A percentile compares a stretch with the other conserved stretches of the same genome.
phyloP scores from a whole-genome alignment of 2,888 invertebrate species.

The Cotesia congregata region DNA sequence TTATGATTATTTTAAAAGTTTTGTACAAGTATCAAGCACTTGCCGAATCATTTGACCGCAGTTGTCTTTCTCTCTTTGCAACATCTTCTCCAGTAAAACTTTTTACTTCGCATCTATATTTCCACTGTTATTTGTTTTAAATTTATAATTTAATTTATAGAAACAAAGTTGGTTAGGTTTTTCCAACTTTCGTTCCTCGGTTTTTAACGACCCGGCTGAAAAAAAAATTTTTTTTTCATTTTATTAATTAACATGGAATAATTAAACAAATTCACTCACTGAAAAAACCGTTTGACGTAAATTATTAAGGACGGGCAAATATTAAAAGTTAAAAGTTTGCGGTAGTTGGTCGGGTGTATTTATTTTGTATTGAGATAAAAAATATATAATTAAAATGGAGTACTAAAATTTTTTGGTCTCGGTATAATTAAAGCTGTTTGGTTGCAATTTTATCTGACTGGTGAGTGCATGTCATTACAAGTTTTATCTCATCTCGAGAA shows the following conservation, averaged over 20 bases:
- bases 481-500: background rate
- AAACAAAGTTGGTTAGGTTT: background rate
- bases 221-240: background rate
- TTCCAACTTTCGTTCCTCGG: background rate
- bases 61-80: conserved; percentile 9
- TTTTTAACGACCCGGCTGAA: background rate
- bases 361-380: background rate
- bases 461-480: background rate
- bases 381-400: conserved; percentile 3
- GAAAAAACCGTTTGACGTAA: too few relatives aligned
- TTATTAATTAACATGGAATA: background rate
- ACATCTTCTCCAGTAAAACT: background rate
- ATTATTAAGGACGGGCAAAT: background rate
- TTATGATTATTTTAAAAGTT: conserved; percentile 51
- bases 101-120: background rate
- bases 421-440: background rate
- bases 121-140: background rate
- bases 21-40: conserved; percentile 39
- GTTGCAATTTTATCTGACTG: background rate
- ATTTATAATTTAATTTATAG: conserved; percentile 19
- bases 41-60: conserved; percentile 30
- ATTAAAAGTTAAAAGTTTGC: background rate
- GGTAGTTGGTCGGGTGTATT: background rate
- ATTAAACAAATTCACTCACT: background rate
- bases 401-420: background rate